Base-by-base conservation (phyloP, 1,140 invertebrate species). In the Lithobius niger region DNA sequence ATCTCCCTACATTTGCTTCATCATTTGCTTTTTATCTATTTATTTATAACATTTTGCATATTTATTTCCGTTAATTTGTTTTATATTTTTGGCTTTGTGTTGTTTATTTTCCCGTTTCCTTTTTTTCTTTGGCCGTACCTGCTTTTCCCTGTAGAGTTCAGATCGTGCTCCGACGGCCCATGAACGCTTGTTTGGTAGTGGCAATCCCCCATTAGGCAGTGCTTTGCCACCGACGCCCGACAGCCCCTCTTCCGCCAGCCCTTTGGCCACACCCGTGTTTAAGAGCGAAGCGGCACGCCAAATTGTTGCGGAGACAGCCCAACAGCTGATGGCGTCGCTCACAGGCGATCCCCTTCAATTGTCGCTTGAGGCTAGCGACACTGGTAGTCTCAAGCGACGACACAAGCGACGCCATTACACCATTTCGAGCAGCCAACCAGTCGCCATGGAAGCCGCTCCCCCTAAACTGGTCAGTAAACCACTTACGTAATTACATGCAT, bases 341-440 rank as follows among this genome's bases (percentile, higher is more conserved):
- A 57, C 59, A 25, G 61, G 59, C 54, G 61, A 61, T 21, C 44
- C 52, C 47, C 59, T 62, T 56, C 31, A 52, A 18, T 53, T 53
- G 3, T 54, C 44, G 45, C 42, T 49, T 49, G 55, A 43, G 16
- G 49, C 56, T 55, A 21, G 54, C 27, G 57, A 52, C 2, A 56
- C 56, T 36, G 58, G 57, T 16, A 50, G 60, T 3, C 56, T 57
- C n/a, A 63, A 60, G 43, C 57, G 61, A n/a, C 59, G 58, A 40
- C 58, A 88, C 63, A 88, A 87, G 68, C 72, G 88, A 43, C 74
- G 90, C 51, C 88, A 90, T 69, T 82, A 90, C 66, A 94, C 90
- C 0, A 87, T 91, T 3, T 88, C 88, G 10, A 79, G 78, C 66
- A 79, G 76, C 65, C 69, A 77, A 61, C 78, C 76, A 2, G 60